These are phyloP conservation scores for Vanessa atalanta DNA, from an alignment of 1,140 invertebrate species.

Conservation along the genomic window DNA sequence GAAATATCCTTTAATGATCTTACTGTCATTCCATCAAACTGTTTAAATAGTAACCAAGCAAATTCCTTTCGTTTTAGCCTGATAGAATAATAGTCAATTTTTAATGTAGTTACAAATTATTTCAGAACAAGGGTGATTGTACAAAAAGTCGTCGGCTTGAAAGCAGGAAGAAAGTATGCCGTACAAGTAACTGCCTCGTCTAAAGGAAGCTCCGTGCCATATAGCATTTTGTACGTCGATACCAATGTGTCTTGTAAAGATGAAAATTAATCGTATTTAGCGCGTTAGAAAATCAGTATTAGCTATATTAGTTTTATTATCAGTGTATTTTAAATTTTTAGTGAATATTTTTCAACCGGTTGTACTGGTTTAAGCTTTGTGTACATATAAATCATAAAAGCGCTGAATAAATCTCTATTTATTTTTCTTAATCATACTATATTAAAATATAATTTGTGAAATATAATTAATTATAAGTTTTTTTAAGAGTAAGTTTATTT, in stretches of 20 bases:
- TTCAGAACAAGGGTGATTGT: conserved; percentile 63
- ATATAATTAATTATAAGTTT: conserved; percentile 23
- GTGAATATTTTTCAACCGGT: conserved; percentile 14
- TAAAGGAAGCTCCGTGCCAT: conserved; percentile 65
- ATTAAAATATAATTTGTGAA: conserved; percentile 1
- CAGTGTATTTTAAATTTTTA: conserved; percentile 16
- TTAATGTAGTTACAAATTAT: conserved; percentile 21
- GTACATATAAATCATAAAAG: conserved; percentile 17
- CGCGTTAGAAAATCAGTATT: conserved; percentile 30
- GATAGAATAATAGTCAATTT: neutral
- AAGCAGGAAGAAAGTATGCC: conserved; percentile 64
- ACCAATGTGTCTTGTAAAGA: conserved; percentile 63
- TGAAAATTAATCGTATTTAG: conserved; percentile 30
- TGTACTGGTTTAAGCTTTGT: conserved; percentile 9
- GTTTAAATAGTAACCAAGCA: too few species aligned
- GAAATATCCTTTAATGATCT: too few species aligned
- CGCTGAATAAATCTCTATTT: conserved; percentile 15
- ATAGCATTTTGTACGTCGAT: conserved; percentile 64
- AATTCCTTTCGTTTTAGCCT: too few species aligned
- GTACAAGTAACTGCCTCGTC: conserved; percentile 66
- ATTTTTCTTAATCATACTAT: conserved; percentile 15
- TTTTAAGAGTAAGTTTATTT: conserved; percentile 1
- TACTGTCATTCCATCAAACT: too few species aligned
- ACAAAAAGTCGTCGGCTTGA: conserved; percentile 62
- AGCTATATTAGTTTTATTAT: conserved; percentile 25